phyloP scores from a whole-genome alignment of 2,888 invertebrate genomes.

The Embidobia sp. region DNA sequence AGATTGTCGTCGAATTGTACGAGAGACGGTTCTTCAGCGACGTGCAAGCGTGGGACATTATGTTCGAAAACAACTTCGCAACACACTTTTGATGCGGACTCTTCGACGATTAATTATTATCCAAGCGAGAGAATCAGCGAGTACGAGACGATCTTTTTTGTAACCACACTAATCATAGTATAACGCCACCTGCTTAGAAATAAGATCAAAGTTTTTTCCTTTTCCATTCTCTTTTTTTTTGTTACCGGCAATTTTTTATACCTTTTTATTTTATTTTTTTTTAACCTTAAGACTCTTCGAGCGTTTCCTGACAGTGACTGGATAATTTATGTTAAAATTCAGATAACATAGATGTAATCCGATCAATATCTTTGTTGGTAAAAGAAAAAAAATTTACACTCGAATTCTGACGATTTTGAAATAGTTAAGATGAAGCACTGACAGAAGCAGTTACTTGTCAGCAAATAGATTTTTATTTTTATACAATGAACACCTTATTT shows the following conservation, averaged over 20 bases:
- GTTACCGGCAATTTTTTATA: not conserved
- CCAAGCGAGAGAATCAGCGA: conserved; percentile 23
- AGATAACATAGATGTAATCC: no score
- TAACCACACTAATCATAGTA: conserved; percentile 9
- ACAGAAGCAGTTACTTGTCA: no score
- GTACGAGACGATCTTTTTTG: conserved; percentile 11
- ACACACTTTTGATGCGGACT: conserved; percentile 63
- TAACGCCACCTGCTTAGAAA: conserved; percentile 7
- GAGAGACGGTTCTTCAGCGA: conserved; percentile 50
- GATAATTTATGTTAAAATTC: no score
- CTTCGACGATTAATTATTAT: conserved; percentile 60
- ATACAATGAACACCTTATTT: no score
- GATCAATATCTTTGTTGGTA: no score
- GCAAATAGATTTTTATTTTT: no score
- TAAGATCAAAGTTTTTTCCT: conserved; percentile 8
- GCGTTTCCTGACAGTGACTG: no score
- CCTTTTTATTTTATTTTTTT: no score
- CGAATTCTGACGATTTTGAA: no score
- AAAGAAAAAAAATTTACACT: no score
- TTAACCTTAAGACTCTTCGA: no score
- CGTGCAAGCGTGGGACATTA: conserved; percentile 51
- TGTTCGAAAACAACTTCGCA: conserved; percentile 40
- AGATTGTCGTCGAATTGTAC: conserved; percentile 56
- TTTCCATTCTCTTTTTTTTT: conserved; percentile 1
- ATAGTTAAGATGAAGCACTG: no score